These are phyloP conservation scores for Mercenaria mercenaria DNA, from an alignment of 1,140 invertebrate genomes.

Conservation along the genomic window DNA sequence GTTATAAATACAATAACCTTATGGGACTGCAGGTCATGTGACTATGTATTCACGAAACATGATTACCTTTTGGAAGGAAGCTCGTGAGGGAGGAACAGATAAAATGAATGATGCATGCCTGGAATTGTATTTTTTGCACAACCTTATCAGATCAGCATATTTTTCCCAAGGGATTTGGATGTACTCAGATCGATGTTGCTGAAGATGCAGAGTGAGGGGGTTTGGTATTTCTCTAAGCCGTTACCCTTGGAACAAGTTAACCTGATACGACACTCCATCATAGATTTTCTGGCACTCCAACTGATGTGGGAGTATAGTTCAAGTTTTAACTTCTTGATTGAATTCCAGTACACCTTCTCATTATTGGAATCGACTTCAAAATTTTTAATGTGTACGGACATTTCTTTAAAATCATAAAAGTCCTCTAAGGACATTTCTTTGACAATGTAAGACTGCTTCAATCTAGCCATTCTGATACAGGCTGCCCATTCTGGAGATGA, in stretches of 20 bases:
- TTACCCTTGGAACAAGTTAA: background rate
- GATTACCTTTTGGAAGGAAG: too few species aligned
- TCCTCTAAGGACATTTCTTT: conserved; percentile 1
- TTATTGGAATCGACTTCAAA: conserved; percentile 10
- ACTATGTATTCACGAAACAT: too few species aligned
- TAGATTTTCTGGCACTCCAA: background rate
- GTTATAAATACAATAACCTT: too few species aligned
- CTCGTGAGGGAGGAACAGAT: background rate
- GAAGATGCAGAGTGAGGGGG: background rate
- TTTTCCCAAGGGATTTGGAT: background rate
- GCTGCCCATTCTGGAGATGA: conserved; percentile 10
- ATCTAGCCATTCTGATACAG: background rate
- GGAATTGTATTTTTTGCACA: conserved; percentile 15
- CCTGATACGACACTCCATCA: background rate
- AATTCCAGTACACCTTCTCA: conserved; percentile 23
- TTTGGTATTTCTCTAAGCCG: background rate
- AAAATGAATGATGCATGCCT: conserved; percentile 25
- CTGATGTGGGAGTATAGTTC: background rate
- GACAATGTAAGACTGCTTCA: too few species aligned
- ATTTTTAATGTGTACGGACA: background rate
- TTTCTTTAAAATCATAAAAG: conserved; percentile 4
- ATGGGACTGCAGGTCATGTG: too few species aligned
- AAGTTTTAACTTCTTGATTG: background rate
- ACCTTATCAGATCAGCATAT: background rate
- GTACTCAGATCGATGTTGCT: background rate